Conservation (phyloP, 2,888 invertebrate species). For the Drosophila silvestris region DNA sequence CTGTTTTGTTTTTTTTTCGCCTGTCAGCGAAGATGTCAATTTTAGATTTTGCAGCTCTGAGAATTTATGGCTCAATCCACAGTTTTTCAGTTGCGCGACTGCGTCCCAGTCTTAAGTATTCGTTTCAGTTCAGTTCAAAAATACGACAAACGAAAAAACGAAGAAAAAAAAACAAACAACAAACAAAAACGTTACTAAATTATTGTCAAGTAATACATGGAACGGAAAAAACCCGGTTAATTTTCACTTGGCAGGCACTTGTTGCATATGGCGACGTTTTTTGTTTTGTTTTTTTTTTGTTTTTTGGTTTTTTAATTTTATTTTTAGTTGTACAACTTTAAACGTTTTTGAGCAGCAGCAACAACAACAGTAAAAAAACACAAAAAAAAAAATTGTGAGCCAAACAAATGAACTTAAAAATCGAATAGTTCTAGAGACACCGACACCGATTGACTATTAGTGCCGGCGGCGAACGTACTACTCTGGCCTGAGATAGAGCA, state of each 20-base stretch:
- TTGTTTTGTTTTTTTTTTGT: not conserved
- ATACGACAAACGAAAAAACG: slow-evolving; percentile 6
- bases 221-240: slow-evolving; percentile 57
- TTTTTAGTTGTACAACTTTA: slow-evolving; percentile 6
- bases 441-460: slow-evolving; percentile 1
- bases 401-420: slow-evolving; percentile 16
- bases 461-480: slow-evolving; percentile 11
- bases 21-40: slow-evolving; percentile 52
- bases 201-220: slow-evolving; percentile 42
- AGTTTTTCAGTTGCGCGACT: slow-evolving; percentile 10
- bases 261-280: slow-evolving; percentile 23
- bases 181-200: slow-evolving; percentile 31
- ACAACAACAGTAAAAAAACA: slow-evolving; percentile 1
- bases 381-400: slow-evolving; percentile 6
- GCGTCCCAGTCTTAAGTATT: slow-evolving; percentile 10
- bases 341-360: slow-evolving; percentile 6
- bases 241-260: slow-evolving; percentile 54
- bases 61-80: slow-evolving; percentile 44
- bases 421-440: slow-evolving; percentile 12
- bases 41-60: slow-evolving; percentile 54
- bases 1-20: slow-evolving; percentile 20
- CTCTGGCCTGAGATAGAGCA: slow-evolving; percentile 8
- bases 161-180: slow-evolving; percentile 23
- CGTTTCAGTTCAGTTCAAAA: slow-evolving; percentile 15
- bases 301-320: not conserved